phyloP scores from a whole-genome alignment of 2,888 invertebrate species.

The Stenoptilia bipunctidactyla region DNA sequence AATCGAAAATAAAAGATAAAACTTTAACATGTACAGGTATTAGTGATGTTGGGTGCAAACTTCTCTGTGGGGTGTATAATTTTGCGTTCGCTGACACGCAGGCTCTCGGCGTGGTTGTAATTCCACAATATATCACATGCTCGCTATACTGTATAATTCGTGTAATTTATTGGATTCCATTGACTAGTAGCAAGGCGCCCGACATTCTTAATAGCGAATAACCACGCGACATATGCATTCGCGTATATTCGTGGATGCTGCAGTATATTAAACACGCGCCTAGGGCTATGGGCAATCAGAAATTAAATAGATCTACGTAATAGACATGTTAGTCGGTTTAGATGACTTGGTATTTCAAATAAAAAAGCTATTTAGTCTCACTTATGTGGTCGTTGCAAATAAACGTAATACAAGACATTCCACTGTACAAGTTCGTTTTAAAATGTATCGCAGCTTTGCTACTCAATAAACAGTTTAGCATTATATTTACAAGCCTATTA shows the following conservation, averaged over 20 bases:
- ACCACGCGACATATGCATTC: conserved; percentile 62
- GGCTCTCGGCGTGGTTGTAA: conserved; percentile 35
- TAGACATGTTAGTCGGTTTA: no score
- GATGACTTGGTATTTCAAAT: no score
- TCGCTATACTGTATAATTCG: conserved; percentile 60
- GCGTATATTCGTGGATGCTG: conserved; percentile 21
- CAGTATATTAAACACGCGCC: conserved; percentile 2
- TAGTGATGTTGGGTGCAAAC: conserved; percentile 47
- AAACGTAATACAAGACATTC: no score
- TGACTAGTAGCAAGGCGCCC: conserved; percentile 49
- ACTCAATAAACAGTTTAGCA: no score
- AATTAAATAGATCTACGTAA: no score
- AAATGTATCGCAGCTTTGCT: no score
- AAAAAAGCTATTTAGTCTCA: no score
- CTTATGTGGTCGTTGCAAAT: no score
- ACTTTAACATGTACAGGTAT: conserved; percentile 30
- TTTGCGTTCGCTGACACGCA: conserved; percentile 56
- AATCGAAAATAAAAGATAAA: conserved; percentile 12
- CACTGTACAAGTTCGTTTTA: no score
- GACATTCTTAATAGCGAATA: conserved; percentile 53
- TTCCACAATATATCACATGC: conserved; percentile 63
- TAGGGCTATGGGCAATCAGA: neutral
- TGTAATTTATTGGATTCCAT: conserved; percentile 57
- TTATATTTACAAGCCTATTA: no score
- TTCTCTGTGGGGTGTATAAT: conserved; percentile 53